Evolutionary conservation across 1,140 invertebrate species (phyloP).

Genomic region (Drosophila tristis): DNA sequence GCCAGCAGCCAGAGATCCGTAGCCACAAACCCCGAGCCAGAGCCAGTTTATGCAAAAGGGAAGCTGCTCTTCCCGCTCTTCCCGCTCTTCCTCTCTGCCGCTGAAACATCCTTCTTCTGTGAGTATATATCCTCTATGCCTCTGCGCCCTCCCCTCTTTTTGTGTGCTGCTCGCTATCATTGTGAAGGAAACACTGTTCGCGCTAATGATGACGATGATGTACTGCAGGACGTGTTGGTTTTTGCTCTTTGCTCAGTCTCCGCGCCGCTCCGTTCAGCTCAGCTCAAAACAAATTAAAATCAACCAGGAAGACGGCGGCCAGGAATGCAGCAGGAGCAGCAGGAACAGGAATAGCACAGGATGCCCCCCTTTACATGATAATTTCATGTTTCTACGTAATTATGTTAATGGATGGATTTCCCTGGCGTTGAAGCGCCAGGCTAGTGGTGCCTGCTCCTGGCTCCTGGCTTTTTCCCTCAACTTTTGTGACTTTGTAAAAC

Average conservation of each 20-base stretch:
- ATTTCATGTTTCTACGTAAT: conserved; percentile 78
- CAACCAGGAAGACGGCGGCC: conserved; percentile 49
- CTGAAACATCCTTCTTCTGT: conserved; percentile 1
- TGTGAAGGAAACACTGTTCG: conserved; percentile 61
- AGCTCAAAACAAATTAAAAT: conserved; percentile 80
- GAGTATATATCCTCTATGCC: not conserved
- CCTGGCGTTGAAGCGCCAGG: conserved; percentile 22
- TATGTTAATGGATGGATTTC: conserved; percentile 78
- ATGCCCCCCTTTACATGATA: conserved; percentile 67
- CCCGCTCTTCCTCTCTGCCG: not conserved
- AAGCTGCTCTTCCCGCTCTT: conserved; percentile 15
- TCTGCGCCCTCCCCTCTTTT: not conserved
- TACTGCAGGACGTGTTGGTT: conserved; percentile 78
- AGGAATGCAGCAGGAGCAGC: conserved; percentile 14
- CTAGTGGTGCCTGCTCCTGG: not conserved
- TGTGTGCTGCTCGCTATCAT: conserved; percentile 37
- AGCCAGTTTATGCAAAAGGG: conserved; percentile 48
- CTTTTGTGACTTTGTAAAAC: conserved; percentile 63
- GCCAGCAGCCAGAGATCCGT: too few species aligned
- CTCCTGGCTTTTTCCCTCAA: conserved; percentile 2
- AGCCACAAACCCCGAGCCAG: conserved; percentile 5
- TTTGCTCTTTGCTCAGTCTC: conserved; percentile 66
- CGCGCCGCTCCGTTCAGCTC: conserved; percentile 26
- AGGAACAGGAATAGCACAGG: conserved; percentile 26
- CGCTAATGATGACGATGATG: conserved; percentile 81